phyloP scores from a whole-genome alignment of 2,113 vertebrate species.

The Corynorhinus townsendii region DNA sequence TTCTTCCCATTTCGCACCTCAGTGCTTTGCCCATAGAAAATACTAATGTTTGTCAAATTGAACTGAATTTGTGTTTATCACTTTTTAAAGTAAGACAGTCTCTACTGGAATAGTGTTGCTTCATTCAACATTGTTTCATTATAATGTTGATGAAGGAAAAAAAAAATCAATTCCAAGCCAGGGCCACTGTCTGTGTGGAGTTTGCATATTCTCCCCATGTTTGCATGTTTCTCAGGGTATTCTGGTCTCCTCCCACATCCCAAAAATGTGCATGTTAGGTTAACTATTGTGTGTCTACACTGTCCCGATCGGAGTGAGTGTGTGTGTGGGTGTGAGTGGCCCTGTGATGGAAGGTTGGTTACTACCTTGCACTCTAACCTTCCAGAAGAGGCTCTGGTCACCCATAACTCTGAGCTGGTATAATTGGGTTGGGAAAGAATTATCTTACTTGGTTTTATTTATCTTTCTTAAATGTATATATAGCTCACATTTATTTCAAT shows the following conservation, averaged over 20 bases:
- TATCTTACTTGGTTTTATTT: neutral
- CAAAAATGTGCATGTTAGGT: neutral
- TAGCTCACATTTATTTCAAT: neutral
- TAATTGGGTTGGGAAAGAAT: neutral
- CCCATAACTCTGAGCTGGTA: neutral
- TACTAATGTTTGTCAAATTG: slow-evolving; percentile 13
- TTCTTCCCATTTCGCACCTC: neutral
- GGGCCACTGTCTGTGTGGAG: neutral
- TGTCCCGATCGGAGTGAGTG: no score
- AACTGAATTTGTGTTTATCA: slow-evolving; percentile 7
- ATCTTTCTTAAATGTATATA: neutral
- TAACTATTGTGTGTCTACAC: neutral
- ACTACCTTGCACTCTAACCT: neutral
- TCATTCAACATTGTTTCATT: neutral
- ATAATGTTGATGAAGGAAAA: neutral
- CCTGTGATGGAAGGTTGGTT: neutral
- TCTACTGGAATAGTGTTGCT: neutral
- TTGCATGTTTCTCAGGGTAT: neutral
- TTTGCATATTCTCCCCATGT: neutral
- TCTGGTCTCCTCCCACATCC: neutral
- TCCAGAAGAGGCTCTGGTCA: neutral
- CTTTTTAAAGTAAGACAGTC: neutral
- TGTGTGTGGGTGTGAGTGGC: neutral
- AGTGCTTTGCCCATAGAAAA: neutral
- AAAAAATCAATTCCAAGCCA: neutral